Evolutionary conservation across 1,140 invertebrate genomes (phyloP).

Genomic region (Zaprionus lachaisei): DNA sequence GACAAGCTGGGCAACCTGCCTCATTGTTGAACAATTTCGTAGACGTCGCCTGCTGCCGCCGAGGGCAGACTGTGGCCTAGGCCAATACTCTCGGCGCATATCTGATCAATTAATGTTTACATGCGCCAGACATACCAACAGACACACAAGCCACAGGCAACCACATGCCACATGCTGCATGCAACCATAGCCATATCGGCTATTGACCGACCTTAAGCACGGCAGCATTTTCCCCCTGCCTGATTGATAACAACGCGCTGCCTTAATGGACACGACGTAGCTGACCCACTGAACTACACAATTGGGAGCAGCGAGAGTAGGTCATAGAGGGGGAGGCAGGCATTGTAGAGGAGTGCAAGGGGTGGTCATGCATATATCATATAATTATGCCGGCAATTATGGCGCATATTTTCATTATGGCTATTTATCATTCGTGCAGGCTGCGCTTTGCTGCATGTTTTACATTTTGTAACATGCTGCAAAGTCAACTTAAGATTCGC

Average conservation of each 20-base stretch:
- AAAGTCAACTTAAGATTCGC: conserved; percentile 6
- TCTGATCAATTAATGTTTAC: conserved; percentile 69
- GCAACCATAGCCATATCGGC: conserved; percentile 32
- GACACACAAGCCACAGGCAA: conserved; percentile 16
- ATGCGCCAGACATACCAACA: conserved; percentile 48
- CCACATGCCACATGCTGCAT: conserved; percentile 38
- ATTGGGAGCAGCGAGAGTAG: background rate
- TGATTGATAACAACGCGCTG: conserved; percentile 44
- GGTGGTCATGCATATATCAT: background rate
- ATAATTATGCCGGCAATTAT: conserved; percentile 53
- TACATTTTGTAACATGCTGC: conserved; percentile 22
- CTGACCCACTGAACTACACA: background rate
- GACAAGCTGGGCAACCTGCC: background rate
- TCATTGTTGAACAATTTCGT: background rate
- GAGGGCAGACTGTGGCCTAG: conserved; percentile 26
- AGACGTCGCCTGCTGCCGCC: background rate
- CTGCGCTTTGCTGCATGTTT: conserved; percentile 9
- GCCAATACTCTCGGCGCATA: conserved; percentile 43
- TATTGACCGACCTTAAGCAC: conserved; percentile 51
- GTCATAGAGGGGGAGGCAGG: background rate
- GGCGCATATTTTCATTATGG: conserved; percentile 49
- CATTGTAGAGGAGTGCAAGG: background rate
- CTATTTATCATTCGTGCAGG: conserved; percentile 59
- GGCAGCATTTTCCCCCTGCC: conserved; percentile 29
- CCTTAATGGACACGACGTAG: conserved; percentile 39